These are phyloP conservation scores for Aspidiotus rigidus DNA, from an alignment of 2,888 invertebrate genomes.

Conservation along the genomic window DNA sequence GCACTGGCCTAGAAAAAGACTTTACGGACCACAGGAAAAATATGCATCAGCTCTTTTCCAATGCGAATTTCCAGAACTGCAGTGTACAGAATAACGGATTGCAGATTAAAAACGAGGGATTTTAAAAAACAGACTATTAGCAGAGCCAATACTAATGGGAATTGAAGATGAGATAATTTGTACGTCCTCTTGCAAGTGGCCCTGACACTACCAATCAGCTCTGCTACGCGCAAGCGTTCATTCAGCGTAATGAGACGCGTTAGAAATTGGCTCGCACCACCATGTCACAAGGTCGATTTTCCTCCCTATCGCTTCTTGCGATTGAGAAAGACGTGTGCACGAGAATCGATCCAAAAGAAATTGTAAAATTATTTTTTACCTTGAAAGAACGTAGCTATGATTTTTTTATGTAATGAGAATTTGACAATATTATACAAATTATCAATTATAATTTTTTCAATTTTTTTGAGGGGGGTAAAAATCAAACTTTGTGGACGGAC, in stretches of 20 bases:
- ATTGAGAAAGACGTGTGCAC: conserved; percentile 7
- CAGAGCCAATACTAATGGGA: too few relatives aligned
- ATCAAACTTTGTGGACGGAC: too few relatives aligned
- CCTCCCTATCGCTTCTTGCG: conserved; percentile 6
- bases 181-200: conserved; percentile 18
- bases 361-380: conserved; percentile 6
- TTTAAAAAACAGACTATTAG: too few relatives aligned
- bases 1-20: too few relatives aligned
- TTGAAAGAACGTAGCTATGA: conserved; percentile 2
- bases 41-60: too few relatives aligned
- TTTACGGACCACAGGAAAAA: too few relatives aligned
- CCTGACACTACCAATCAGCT: conserved; percentile 15
- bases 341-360: not conserved
- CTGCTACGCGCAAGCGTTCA: conserved; percentile 10
- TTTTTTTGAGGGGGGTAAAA: too few relatives aligned
- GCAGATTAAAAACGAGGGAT: too few relatives aligned
- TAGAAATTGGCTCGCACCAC: conserved; percentile 19
- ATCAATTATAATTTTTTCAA: too few relatives aligned
- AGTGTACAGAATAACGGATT: too few relatives aligned
- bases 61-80: too few relatives aligned
- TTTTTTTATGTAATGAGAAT: conserved; percentile 2
- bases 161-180: not conserved
- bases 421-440: too few relatives aligned
- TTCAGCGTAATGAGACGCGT: conserved; percentile 23
- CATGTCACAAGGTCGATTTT: conserved; percentile 27